Percentiles rank a stretch among this genome's conserved stretches.
Conservation (phyloP, 2,113 vertebrate genomes). For the Phoxinus phoxinus region DNA sequence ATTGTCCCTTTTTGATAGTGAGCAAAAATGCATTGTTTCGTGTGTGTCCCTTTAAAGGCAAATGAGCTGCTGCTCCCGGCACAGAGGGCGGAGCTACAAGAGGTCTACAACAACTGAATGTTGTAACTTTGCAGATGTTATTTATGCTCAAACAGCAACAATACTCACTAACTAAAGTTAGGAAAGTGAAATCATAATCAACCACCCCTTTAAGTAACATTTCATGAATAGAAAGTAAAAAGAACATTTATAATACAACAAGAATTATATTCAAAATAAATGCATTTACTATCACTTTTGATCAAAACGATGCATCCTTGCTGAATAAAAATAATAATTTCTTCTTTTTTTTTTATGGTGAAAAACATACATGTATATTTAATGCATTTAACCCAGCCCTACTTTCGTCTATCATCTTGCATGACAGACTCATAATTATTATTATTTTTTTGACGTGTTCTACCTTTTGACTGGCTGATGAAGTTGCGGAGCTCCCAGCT, state of each 20-base stretch:
- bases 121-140: too few relatives aligned
- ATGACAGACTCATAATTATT: neutral
- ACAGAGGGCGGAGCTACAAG: too few relatives aligned
- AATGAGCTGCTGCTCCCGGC: too few relatives aligned
- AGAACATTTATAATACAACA: too few relatives aligned
- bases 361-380: neutral
- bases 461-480: conserved; percentile 93
- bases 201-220: neutral
- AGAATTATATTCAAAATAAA: neutral
- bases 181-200: too few relatives aligned
- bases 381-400: neutral
- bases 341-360: too few relatives aligned
- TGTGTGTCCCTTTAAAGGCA: too few relatives aligned
- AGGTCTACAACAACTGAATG: too few relatives aligned
- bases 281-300: neutral
- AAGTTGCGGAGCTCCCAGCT: conserved; percentile 96
- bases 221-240: neutral
- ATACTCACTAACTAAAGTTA: too few relatives aligned
- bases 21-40: too few relatives aligned
- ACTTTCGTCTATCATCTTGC: neutral
- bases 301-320: neutral
- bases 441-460: conserved; percentile 18
- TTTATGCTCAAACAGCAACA: too few relatives aligned
- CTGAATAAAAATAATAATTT: neutral
- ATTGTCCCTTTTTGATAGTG: too few relatives aligned